A percentile compares a stretch with the other conserved stretches of the same genome.
These are phyloP conservation scores for Galago senegalensis DNA, from an alignment of 2,797 vertebrate genomes.

Conservation along the genomic window DNA sequence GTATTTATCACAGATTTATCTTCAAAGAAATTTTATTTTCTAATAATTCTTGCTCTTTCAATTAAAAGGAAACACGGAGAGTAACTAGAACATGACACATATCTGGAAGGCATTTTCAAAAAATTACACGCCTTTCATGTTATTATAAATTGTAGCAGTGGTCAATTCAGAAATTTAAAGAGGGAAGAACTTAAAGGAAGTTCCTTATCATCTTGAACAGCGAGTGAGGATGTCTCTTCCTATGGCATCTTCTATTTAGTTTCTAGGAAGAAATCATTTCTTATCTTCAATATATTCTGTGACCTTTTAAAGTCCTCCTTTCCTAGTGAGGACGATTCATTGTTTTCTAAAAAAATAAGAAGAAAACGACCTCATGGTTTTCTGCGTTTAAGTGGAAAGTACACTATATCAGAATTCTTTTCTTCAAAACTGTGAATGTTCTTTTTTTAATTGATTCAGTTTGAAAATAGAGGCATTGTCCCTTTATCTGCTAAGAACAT, in stretches of 20 bases:
- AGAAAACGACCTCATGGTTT: constrained; percentile 1
- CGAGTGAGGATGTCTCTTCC: neutral
- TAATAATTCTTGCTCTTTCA: constrained; percentile 1
- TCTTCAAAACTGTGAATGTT: constrained; percentile 29
- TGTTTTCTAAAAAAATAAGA: constrained; percentile 67
- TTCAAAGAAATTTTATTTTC: constrained; percentile 49
- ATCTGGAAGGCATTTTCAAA: constrained; percentile 3
- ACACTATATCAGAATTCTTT: constrained; percentile 37
- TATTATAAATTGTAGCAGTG: constrained; percentile 6
- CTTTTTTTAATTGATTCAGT: neutral
- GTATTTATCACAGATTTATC: neutral
- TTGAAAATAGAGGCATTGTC: neutral
- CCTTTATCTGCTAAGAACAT: constrained; percentile 27
- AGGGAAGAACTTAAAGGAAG: neutral
- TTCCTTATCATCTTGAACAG: neutral
- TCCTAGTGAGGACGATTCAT: constrained; percentile 47
- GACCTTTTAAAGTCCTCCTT: constrained; percentile 53
- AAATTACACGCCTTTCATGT: neutral
- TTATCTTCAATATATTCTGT: constrained; percentile 62
- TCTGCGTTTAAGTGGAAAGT: constrained; percentile 24
- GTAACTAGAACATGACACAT: neutral
- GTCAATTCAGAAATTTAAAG: constrained; percentile 46
- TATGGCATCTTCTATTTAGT: neutral
- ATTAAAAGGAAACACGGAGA: neutral
- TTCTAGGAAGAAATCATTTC: constrained; percentile 8